Percentiles rank a stretch among this genome's conserved stretches.
These are phyloP conservation scores for Rostratula benghalensis DNA, from an alignment of 2,113 vertebrate genomes.

Conservation along the genomic window DNA sequence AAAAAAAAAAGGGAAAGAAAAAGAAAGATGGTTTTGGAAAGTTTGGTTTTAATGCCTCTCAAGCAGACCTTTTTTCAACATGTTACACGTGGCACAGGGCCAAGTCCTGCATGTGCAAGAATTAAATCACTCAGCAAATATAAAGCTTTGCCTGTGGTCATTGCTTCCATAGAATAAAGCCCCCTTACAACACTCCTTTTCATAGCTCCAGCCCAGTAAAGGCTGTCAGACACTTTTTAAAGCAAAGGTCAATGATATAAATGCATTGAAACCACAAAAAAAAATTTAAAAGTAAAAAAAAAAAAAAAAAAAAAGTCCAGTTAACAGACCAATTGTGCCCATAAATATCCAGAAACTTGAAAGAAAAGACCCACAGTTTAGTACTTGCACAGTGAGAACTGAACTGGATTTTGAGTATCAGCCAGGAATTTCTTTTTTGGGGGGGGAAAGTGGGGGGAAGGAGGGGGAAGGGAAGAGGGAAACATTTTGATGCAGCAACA, in stretches of 20 bases:
- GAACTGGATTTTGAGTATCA: slow-evolving; percentile 12
- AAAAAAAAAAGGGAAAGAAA: neutral
- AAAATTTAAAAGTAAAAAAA: neutral
- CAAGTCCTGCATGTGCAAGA: slow-evolving; percentile 67
- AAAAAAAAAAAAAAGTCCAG: neutral
- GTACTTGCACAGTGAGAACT: slow-evolving; percentile 39
- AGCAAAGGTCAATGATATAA: slow-evolving; percentile 77
- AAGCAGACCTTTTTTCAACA: slow-evolving; percentile 59
- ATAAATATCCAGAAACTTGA: slow-evolving; percentile 59
- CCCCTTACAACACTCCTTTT: slow-evolving; percentile 73
- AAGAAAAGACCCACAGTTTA: slow-evolving; percentile 67
- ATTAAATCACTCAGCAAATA: slow-evolving; percentile 76
- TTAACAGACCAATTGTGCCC: slow-evolving; percentile 66
- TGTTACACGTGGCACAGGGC: slow-evolving; percentile 61
- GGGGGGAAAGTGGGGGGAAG: neutral
- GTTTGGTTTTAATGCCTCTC: slow-evolving; percentile 32
- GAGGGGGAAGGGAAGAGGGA: slow-evolving; percentile 10
- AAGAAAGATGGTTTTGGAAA: slow-evolving; percentile 4
- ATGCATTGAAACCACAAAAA: slow-evolving; percentile 39
- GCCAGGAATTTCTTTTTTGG: slow-evolving; percentile 57
- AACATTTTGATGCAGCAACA: slow-evolving; percentile 42
- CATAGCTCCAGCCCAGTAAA: slow-evolving; percentile 62
- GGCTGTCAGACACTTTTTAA: slow-evolving; percentile 66
- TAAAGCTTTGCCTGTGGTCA: slow-evolving; percentile 75
- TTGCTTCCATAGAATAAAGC: slow-evolving; percentile 71